Conservation (phyloP, 2,113 vertebrate genomes). For the Sinocyclocheilus rhinocerous region DNA sequence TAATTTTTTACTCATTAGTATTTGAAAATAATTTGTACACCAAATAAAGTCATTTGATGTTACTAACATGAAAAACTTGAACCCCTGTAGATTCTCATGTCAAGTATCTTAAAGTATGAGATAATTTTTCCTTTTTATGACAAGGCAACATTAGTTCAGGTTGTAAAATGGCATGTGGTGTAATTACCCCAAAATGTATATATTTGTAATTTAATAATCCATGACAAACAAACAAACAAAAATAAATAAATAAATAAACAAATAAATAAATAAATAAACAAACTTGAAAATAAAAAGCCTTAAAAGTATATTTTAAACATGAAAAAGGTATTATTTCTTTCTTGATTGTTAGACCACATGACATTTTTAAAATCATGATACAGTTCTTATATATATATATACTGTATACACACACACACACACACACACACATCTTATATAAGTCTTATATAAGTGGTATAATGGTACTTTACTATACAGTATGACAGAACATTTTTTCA, state of each 20-base stretch:
- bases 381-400: too few relatives aligned
- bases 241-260: too few relatives aligned
- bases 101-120: background rate
- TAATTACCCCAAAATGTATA: background rate
- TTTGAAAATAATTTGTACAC: too few relatives aligned
- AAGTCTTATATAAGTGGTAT: too few relatives aligned
- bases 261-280: background rate
- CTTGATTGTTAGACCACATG: background rate
- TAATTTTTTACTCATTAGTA: too few relatives aligned
- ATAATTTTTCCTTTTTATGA: background rate
- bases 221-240: background rate
- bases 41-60: background rate
- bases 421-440: too few relatives aligned
- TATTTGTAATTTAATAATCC: background rate
- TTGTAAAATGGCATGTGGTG: background rate
- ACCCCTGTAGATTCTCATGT: background rate
- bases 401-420: too few relatives aligned
- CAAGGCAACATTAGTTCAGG: background rate
- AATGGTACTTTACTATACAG: too few relatives aligned
- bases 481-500: too few relatives aligned
- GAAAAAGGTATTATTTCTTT: background rate
- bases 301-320: background rate
- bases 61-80: background rate
- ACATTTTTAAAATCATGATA: background rate
- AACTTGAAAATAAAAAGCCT: background rate